Base-by-base conservation (phyloP, 64 coral and sea anemone genomes). In the Hydrozoanthus tunicans region DNA sequence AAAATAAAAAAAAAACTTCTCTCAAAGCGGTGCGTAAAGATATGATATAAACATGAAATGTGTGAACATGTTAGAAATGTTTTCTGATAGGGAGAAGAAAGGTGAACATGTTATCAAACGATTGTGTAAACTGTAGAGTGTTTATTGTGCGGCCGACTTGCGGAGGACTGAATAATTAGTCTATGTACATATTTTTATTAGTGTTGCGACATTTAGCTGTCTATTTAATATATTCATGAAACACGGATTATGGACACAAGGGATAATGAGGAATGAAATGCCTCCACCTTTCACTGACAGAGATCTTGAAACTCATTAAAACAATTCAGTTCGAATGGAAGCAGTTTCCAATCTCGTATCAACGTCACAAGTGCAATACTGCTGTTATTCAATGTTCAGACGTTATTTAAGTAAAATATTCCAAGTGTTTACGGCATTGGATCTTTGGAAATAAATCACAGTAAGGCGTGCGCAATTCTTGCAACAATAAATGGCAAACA, bases 211-310 rank as follows among this genome's bases (percentile, higher is more conserved):
- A 56, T 86, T 86, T 7, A 14, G 55, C 17, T 73, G 83, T 86
- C 83, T 86, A 27, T 72, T 71, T n/a, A 43, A 86, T 43, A 67
- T 73, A 86, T 86, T 86, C 56, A 86, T 55, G 73, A 6, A 23
- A 59, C 54, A 15, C 25, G 32, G 55, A 86, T 56, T 86, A 9
- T 86, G 72, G 67, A 73, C 53, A 51, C 58, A 14, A 20, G 53
- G 59, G 67, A 53, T 86, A 60, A 86, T 73, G 69, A 86, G 27
- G 27, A 74, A 74, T 43, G 70, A 43, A 23, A 73, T 9, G 71
- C 3, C 12, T 11, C 7, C 9, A 7, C 12, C 25, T 74, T 43
- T 43, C 32, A 43, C 32, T 43, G 32, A 2, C 32, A 43, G 32
- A 43, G 51, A 51, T 51, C 11, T 52, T 6, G 71, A 24, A 74